These are phyloP conservation scores for Sesamia inferens DNA, from an alignment of 2,888 invertebrate genomes.

Conservation along the genomic window DNA sequence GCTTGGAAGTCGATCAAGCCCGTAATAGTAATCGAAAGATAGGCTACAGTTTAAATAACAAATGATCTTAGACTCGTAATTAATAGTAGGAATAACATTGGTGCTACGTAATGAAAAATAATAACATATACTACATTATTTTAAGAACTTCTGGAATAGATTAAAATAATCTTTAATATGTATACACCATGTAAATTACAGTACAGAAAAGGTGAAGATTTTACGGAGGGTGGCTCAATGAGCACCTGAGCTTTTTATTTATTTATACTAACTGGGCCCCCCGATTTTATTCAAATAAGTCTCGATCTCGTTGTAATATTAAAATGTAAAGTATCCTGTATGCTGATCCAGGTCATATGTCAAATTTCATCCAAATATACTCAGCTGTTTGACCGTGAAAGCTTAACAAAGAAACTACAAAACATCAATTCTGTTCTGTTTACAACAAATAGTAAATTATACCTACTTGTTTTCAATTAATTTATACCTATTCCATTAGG, in stretches of 20 bases:
- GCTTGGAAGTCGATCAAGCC: constrained; percentile 31
- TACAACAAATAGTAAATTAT: not conserved
- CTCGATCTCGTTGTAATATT: not conserved
- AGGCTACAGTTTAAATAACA: constrained; percentile 26
- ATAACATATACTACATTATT: not conserved
- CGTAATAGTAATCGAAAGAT: constrained; percentile 22
- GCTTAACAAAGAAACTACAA: not conserved
- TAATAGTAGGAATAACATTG: constrained; percentile 5
- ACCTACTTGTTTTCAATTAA: not conserved
- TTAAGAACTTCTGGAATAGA: not conserved
- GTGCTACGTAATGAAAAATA: not conserved
- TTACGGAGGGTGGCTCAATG: too few species aligned
- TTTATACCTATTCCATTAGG: not conserved
- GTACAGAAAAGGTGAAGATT: too few species aligned
- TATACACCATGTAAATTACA: too few species aligned
- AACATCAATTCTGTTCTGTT: not conserved
- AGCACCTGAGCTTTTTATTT: not conserved
- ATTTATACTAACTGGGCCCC: not conserved
- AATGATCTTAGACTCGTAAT: constrained; percentile 18
- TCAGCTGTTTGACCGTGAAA: not conserved
- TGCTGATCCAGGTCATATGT: not conserved
- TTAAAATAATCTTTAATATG: too few species aligned
- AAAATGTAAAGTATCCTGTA: not conserved
- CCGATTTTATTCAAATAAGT: not conserved
- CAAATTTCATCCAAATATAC: not conserved